These are phyloP conservation scores for Tipula lateralis DNA, from an alignment of 2,888 invertebrate genomes.

Conservation along the genomic window DNA sequence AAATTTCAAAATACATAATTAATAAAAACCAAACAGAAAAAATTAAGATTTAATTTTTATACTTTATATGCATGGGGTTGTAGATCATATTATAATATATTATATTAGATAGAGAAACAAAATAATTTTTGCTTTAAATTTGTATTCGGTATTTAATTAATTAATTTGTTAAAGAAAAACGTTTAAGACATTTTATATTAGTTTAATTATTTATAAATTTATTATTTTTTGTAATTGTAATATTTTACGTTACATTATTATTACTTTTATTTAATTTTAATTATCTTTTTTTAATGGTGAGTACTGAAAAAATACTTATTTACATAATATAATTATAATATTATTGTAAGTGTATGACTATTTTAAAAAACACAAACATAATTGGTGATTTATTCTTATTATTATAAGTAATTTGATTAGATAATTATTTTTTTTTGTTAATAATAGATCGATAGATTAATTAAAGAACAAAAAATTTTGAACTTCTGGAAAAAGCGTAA, in stretches of 20 bases:
- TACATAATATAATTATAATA: conserved; percentile 30
- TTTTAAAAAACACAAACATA: background rate
- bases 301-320: conserved; percentile 35
- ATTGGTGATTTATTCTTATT: conserved; percentile 19
- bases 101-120: background rate
- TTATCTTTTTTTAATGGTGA: conserved; percentile 35
- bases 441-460: conserved; percentile 3
- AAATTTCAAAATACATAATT: background rate
- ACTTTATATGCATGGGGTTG: background rate
- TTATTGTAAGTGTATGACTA: conserved; percentile 28
- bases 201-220: background rate
- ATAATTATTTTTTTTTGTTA: background rate
- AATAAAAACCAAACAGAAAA: background rate
- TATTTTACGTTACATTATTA: background rate
- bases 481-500: background rate
- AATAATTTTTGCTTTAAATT: background rate
- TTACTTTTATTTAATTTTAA: conserved; percentile 29
- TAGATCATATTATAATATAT: background rate
- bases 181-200: background rate
- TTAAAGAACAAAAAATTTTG: background rate
- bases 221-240: background rate
- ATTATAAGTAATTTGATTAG: conserved; percentile 2
- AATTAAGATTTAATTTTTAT: background rate
- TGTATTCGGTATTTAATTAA: background rate
- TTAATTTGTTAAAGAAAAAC: background rate